phyloP scores from a whole-genome alignment of 2,113 vertebrate species.

The Pteruthius melanotis region DNA sequence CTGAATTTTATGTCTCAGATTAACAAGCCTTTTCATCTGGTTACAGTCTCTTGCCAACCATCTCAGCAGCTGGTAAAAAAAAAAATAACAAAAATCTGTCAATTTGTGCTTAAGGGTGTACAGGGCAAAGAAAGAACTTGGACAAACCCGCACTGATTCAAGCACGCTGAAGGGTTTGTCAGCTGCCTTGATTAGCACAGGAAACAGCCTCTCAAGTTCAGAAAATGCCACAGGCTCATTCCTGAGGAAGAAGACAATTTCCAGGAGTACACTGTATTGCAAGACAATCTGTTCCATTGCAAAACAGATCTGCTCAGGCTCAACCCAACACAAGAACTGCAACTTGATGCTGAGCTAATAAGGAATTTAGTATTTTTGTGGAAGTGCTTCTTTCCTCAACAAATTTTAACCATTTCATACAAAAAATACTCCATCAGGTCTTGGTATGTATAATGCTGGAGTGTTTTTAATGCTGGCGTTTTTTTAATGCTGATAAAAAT shows the following conservation, averaged over 20 bases:
- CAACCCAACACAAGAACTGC: background rate
- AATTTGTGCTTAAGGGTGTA: background rate
- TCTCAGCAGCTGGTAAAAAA: slow-evolving; percentile 2
- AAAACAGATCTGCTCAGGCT: background rate
- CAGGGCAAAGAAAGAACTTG: background rate
- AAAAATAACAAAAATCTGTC: background rate
- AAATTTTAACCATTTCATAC: background rate
- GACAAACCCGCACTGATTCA: slow-evolving; percentile 1
- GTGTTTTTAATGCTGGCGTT: rapidly evolving
- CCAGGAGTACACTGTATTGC: background rate
- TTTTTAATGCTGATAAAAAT: background rate
- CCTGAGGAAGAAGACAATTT: background rate
- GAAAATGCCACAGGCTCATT: background rate
- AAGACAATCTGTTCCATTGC: background rate
- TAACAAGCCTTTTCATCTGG: background rate
- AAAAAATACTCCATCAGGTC: background rate
- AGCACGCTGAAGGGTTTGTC: background rate
- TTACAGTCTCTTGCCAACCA: background rate
- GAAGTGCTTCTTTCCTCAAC: background rate
- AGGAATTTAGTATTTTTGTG: background rate
- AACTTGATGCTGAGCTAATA: background rate
- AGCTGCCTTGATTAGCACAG: slow-evolving; percentile 4
- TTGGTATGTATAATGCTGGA: background rate
- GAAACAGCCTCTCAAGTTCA: background rate
- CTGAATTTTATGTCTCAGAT: background rate